Conservation (phyloP, 2,888 invertebrate genomes). For the Cepaea hortensis region DNA sequence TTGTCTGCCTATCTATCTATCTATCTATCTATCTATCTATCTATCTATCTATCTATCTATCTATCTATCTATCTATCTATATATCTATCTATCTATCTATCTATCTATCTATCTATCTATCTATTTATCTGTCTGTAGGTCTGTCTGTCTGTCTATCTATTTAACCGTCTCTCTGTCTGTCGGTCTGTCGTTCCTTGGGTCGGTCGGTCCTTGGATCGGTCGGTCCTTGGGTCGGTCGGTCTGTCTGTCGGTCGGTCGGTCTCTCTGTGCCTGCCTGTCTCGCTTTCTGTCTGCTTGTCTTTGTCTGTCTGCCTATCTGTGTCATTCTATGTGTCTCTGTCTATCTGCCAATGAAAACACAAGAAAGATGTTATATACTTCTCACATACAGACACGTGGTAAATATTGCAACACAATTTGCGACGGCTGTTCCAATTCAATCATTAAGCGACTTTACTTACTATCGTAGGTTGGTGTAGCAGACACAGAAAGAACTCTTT, state of each 20-base stretch:
- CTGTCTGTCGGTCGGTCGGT: too few species aligned
- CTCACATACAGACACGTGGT: too few species aligned
- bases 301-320: too few species aligned
- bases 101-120: slow-evolving; percentile 7
- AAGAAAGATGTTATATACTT: too few species aligned
- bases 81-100: slow-evolving; percentile 1
- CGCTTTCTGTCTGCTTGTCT: neutral
- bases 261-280: neutral
- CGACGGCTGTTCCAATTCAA: too few species aligned
- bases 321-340: too few species aligned
- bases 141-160: neutral
- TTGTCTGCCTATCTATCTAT: neutral
- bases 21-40: slow-evolving; percentile 7
- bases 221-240: too few species aligned
- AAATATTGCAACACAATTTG: too few species aligned
- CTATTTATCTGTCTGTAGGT: neutral
- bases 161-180: neutral
- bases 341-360: too few species aligned
- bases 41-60: slow-evolving; percentile 7
- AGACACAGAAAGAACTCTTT: too few species aligned
- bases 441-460: too few species aligned
- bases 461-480: too few species aligned
- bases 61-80: slow-evolving; percentile 7
- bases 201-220: neutral
- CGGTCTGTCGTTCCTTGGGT: neutral